Conservation (phyloP, 2,113 vertebrate genomes). For the Bolborhynchus lineola region DNA sequence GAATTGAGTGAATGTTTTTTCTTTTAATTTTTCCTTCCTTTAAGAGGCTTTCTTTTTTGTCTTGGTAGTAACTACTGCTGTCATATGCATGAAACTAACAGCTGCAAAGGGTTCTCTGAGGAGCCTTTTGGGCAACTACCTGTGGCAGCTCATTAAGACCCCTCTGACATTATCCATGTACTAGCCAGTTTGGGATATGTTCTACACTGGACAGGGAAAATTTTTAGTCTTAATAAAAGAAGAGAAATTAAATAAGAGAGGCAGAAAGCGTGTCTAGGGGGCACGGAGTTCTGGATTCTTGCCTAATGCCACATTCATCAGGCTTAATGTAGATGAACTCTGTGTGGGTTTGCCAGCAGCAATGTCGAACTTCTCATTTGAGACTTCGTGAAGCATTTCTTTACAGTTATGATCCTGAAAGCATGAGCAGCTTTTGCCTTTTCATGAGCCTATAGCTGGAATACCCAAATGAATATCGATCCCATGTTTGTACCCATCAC, state of each 20-base stretch:
- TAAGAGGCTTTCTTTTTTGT: neutral
- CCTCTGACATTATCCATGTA: neutral
- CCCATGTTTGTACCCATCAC: neutral
- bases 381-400: neutral
- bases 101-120: neutral
- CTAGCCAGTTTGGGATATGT: neutral
- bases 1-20: neutral
- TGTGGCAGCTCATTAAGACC: neutral
- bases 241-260: conserved; percentile 3
- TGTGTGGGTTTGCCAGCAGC: conserved; percentile 5
- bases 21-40: neutral
- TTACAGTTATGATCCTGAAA: neutral
- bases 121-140: neutral
- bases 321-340: neutral
- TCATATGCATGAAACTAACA: neutral
- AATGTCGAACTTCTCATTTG: neutral
- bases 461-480: neutral
- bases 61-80: neutral
- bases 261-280: neutral
- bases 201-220: neutral
- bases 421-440: neutral
- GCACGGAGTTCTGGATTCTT: conserved; percentile 14
- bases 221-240: neutral
- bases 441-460: neutral
- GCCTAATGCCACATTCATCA: conserved; percentile 1